phyloP scores from a whole-genome alignment of 2,113 vertebrate genomes.

The Cololabis saira region DNA sequence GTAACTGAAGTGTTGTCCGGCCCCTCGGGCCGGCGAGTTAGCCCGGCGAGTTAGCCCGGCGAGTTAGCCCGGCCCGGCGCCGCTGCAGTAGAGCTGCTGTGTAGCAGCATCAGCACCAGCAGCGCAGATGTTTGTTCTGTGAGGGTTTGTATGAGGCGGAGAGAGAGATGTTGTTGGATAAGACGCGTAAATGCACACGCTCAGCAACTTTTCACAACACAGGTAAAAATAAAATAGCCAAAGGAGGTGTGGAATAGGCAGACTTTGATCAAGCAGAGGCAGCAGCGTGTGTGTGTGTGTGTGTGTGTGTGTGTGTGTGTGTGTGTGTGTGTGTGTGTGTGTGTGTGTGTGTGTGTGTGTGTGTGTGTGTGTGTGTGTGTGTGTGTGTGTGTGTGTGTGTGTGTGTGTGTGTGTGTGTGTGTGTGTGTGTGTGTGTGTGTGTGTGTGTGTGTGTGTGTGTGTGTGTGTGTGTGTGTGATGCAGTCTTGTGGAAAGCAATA shows the following conservation, averaged over 20 bases:
- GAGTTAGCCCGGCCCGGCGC: conserved; percentile 42
- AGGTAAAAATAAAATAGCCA: conserved; percentile 30
- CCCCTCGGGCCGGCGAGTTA: conserved; percentile 36
- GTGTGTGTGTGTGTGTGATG: conserved; percentile 1
- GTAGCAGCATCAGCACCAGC: conserved; percentile 23
- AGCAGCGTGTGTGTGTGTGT: not conserved
- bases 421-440: not conserved
- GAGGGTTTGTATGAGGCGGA: conserved; percentile 36
- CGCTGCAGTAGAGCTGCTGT: conserved; percentile 61
- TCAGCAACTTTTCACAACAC: conserved; percentile 54
- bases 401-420: not conserved
- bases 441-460: not conserved
- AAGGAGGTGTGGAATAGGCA: conserved; percentile 9
- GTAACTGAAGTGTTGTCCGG: conserved; percentile 20
- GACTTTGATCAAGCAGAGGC: conserved; percentile 29
- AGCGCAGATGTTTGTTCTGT: conserved; percentile 12
- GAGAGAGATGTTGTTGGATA: conserved; percentile 17
- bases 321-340: not conserved
- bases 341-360: not conserved
- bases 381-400: not conserved
- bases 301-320: not conserved
- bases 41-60: conserved; percentile 48
- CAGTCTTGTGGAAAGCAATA: not conserved
- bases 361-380: not conserved
- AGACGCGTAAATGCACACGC: conserved; percentile 14